Evolutionary conservation across 35 echinoderm and acorn worm species (phyloP), one percentile per base, ranked within the genome.

Genomic region (Diadema setosum): DNA sequence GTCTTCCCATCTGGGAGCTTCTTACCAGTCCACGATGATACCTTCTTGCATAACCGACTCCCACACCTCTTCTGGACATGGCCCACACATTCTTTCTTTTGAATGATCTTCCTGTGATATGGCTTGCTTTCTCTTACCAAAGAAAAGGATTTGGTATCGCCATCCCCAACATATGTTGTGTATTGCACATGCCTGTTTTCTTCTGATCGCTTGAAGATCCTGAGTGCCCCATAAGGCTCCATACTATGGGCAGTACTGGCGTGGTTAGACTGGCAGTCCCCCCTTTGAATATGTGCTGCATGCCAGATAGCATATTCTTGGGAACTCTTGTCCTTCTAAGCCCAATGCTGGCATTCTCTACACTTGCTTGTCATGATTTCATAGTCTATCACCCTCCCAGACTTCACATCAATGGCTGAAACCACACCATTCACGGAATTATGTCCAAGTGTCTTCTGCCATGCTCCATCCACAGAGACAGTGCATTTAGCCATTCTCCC

Each of bases 61-160:
- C 87, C 87, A 48, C 44, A n/a, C 0, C 87, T 50, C 31, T 89
- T 89, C 23, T 89, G 87, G 2, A 86, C 59, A 42, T 86, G 84
- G 5, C 84, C 84, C 15, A 70, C 56, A 40, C 84, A 86, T 40
- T 46, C 55, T 34, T 26, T 35, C 43, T 78, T 42, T 55, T 14
- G 3, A 49, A 83, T 20, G 61, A 46, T 31, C 12, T 57, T 35
- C 8, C 39, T 39, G 16, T 25, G 39, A 59, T 89, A 81, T 23
- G 87, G 87, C 26, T 89, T 81, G 6, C 65, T 20, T 39, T 89
- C 87, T 4, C 3, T 18, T 58, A 89, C 74, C 35, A 46, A 43
- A 8, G 42, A n/a, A 39, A 61, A 89, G 21, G 87, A 81, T 46
- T 80, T 60, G 41, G 17, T 89, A 40, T 89, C 87, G 20, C 87